A percentile compares a stretch with the other conserved stretches of the same genome.
These are phyloP conservation scores for Callospermophilus lateralis DNA, from an alignment of 2,113 vertebrate species.

Conservation along the genomic window DNA sequence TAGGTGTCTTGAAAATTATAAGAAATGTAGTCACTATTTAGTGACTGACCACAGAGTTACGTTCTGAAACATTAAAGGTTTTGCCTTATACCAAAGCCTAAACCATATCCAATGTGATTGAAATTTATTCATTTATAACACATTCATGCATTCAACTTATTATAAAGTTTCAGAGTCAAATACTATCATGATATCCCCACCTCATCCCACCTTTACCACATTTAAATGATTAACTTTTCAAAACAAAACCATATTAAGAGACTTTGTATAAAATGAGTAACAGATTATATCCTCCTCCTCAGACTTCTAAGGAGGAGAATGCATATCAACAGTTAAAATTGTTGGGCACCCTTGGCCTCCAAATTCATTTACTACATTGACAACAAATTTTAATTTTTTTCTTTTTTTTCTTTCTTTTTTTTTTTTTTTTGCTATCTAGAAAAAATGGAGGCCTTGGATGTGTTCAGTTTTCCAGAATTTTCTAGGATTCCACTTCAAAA, in stretches of 20 bases:
- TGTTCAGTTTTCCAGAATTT: neutral
- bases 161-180: neutral
- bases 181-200: neutral
- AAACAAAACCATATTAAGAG: neutral
- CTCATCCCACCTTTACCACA: neutral
- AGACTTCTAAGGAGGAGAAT: neutral
- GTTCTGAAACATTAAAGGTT: neutral
- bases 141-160: neutral
- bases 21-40: neutral
- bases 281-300: neutral
- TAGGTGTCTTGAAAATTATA: neutral
- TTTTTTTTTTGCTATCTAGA: neutral
- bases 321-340: neutral
- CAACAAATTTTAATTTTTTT: neutral
- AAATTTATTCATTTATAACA: neutral
- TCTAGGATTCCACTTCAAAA: neutral
- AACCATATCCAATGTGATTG: neutral
- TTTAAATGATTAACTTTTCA: neutral
- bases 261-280: neutral
- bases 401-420: no score
- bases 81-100: neutral
- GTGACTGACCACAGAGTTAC: neutral
- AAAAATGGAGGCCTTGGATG: neutral
- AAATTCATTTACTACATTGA: neutral
- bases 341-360: neutral